These are phyloP conservation scores for Rattus rattus DNA, from an alignment of 2,113 vertebrate species.

Conservation along the genomic window DNA sequence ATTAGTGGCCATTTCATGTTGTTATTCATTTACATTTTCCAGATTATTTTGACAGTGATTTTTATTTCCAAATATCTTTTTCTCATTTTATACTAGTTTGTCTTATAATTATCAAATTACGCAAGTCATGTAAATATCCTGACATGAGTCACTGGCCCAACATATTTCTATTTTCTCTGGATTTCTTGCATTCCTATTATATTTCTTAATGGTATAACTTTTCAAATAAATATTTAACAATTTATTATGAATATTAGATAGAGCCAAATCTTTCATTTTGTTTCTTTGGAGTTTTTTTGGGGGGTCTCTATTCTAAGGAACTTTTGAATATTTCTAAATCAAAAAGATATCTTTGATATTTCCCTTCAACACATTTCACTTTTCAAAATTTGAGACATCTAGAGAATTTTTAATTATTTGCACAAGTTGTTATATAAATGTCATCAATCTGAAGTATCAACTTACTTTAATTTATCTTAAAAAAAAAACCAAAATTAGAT, in stretches of 20 bases:
- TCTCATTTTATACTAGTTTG: background rate
- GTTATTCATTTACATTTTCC: background rate
- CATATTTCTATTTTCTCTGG: background rate
- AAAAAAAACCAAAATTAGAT: conserved; percentile 4
- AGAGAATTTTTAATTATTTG: background rate
- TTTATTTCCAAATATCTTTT: background rate
- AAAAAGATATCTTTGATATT: background rate
- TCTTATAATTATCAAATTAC: background rate
- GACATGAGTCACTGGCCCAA: background rate
- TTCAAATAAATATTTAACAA: background rate
- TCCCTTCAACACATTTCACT: background rate
- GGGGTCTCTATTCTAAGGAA: background rate
- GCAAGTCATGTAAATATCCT: background rate
- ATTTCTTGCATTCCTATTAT: background rate
- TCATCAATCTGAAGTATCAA: background rate
- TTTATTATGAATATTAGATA: conserved; percentile 8
- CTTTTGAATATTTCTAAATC: background rate
- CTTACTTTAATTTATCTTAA: background rate
- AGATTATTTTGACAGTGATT: background rate
- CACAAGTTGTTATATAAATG: background rate
- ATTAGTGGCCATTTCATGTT: background rate
- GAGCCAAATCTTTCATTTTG: background rate
- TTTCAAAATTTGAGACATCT: background rate
- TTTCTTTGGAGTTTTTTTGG: background rate
- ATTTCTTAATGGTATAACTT: background rate